Base-by-base conservation (phyloP, 2,113 vertebrate species). In the Astatotilapia flaviijosephi region DNA sequence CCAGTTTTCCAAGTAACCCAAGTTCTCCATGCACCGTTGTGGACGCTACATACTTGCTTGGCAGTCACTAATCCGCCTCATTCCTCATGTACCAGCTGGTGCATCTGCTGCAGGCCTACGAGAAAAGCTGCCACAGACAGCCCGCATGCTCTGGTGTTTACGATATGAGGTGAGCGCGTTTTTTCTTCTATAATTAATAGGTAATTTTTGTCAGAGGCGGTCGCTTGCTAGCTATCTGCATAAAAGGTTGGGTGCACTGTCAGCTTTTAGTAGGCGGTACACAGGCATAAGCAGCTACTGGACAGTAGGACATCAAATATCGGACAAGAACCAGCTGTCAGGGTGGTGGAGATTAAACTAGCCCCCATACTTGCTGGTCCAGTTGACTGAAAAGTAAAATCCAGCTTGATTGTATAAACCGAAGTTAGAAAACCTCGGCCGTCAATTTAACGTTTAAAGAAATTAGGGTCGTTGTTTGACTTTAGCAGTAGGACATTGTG, bases 1-100 rank as follows among this genome's bases (percentile, higher is more conserved):
- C 70, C 42, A 49, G 6, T 49, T 19, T 54, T 54, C 12, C 37
- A 23, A n/a, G 37, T n/a, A 19, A 68, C 35, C 77, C 1, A 15
- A 28, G 23, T 23, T 4, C 26, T 31, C 10, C 60, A 9, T 7
- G 19, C 62, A 35, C 47, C 14, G 13, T 15, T 53, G 75, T 17
- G 55, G 73, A 28, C 15, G 5, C 9, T 73, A 42, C 28, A 84
- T 54, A 37, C 60, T 19, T 49, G 17, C 80, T 28, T 83, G 83
- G 83, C 26, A 80, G 82, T 86, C 86, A 55, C 90, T 96, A 96
- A 96, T 96, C 95, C 93, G 53, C 81, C 85, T 92, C 83, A 88
- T 79, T 94, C 86, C 83, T 68, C 35, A n/a, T 83, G 83, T 23
- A 79, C 88, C 91, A 92, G 88, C 90, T 89, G 90, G 58, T 92